Base-by-base conservation (phyloP, 2,888 invertebrate genomes). In the Athalia circularis region DNA sequence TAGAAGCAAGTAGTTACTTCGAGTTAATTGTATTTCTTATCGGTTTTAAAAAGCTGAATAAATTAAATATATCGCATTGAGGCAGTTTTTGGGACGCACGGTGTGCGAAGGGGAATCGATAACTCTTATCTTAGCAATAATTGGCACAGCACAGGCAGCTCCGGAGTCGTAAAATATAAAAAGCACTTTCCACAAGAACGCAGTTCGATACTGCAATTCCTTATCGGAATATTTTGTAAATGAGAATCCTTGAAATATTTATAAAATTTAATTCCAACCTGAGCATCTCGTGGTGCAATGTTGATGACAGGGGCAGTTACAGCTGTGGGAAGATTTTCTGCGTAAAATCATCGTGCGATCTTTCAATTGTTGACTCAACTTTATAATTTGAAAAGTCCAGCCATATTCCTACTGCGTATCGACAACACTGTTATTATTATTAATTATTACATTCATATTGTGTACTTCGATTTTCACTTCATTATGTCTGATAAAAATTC, bases 251-350 rank as follows among this genome's bases (percentile, higher is more conserved):
- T 8, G n/a, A 54, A 54, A 54, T 54, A 54, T 54, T 54, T 54
- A 8, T 13, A 5, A 29, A 4, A 7, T 15, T 13, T 59, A 72
- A 64, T 62, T 75, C 77, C 45, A 87, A 88, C 90, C 90, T 88
- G 86, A 79, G 84, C 88, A 89, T 84, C 85, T 88, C n/a, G 89
- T 89, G 6, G 89, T 85, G 79, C 90, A 89, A 77, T 89, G 89
- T 62, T 87, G 88, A 84, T 90, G 90, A 79, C 90, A 90, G 57
- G 89, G 89, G 80, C 90, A 90, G 80, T 89, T 90, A 84, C 90
- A 90, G 80, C 83, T 84, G 78, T 87, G 87, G 47, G 67, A 67
- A 8, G 87, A 86, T 77, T 88, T 88, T 79, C 86, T 83, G 62
- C 86, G 85, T 65, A 85, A 83, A 67, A 86, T 87, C 87, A 87